phyloP scores from a whole-genome alignment of 2,888 invertebrate species.

The Trachelus tabidus region DNA sequence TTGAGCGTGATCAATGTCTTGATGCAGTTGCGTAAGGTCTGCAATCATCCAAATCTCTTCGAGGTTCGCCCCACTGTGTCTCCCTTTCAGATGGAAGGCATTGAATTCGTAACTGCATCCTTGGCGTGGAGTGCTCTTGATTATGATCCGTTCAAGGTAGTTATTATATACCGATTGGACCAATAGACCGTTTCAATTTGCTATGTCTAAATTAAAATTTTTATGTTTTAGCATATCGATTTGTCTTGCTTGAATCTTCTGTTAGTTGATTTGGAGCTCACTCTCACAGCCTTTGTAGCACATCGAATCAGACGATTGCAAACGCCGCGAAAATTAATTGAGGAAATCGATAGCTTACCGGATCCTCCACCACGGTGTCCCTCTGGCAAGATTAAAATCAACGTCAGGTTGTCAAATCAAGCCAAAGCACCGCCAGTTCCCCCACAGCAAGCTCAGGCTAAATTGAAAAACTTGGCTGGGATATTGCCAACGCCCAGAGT shows the following conservation, averaged over 20 bases:
- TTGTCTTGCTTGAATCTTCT: constrained; percentile 74
- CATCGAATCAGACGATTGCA: constrained; percentile 83
- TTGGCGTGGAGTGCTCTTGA: constrained; percentile 77
- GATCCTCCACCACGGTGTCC: constrained; percentile 74
- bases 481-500: constrained; percentile 59
- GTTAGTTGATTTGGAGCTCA: constrained; percentile 75
- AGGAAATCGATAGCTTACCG: constrained; percentile 74
- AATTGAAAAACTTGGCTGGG: constrained; percentile 57
- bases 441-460: constrained; percentile 46
- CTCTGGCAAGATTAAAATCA: constrained; percentile 74
- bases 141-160: constrained; percentile 80
- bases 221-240: constrained; percentile 72
- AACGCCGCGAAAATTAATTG: constrained; percentile 77
- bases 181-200: constrained; percentile 13
- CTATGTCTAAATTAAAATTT: constrained; percentile 16
- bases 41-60: constrained; percentile 98
- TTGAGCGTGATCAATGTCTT: constrained; percentile 95
- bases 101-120: constrained; percentile 78
- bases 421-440: constrained; percentile 39
- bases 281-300: constrained; percentile 84
- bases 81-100: constrained; percentile 89
- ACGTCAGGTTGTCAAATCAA: constrained; percentile 67
- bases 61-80: constrained; percentile 95
- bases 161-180: constrained; percentile 24
- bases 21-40: constrained; percentile 97